A percentile compares a stretch with the other conserved stretches of the same genome.
Conservation (phyloP, 2,888 invertebrate genomes). For the Camponotus fellah region DNA sequence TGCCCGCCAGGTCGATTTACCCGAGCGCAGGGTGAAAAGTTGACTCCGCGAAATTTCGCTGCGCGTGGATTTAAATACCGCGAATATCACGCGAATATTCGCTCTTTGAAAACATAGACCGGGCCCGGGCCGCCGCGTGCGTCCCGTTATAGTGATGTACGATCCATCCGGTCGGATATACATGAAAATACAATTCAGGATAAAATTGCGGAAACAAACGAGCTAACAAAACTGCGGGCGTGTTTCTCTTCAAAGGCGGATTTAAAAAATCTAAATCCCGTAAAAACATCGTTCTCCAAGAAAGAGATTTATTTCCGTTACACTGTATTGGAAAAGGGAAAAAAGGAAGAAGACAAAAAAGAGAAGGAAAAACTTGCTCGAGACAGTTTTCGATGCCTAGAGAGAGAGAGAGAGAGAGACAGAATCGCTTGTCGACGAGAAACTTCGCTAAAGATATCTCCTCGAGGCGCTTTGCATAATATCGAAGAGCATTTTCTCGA, state of each 20-base stretch:
- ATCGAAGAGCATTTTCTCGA: slow-evolving; percentile 46
- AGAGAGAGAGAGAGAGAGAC: not conserved
- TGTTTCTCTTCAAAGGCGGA: slow-evolving; percentile 16
- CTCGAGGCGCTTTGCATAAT: slow-evolving; percentile 49
- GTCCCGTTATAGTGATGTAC: slow-evolving; percentile 36
- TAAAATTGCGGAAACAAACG: slow-evolving; percentile 33
- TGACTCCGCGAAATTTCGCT: slow-evolving; percentile 48
- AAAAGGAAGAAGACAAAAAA: not conserved
- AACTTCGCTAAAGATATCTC: slow-evolving; percentile 36
- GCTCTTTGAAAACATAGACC: slow-evolving; percentile 40
- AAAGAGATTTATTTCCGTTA: slow-evolving; percentile 46
- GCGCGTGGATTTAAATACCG: slow-evolving; percentile 43
- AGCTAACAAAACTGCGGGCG: slow-evolving; percentile 34
- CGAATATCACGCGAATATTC: slow-evolving; percentile 24
- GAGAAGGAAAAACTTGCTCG: not conserved
- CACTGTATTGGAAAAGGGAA: not conserved
- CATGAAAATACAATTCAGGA: slow-evolving; percentile 30
- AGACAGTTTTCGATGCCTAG: slow-evolving; percentile 36
- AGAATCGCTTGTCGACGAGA: slow-evolving; percentile 22
- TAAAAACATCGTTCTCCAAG: slow-evolving; percentile 26
- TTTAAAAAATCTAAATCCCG: slow-evolving; percentile 28
- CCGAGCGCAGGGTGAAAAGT: slow-evolving; percentile 45
- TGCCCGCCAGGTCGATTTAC: slow-evolving; percentile 11
- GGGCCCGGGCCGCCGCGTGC: not conserved
- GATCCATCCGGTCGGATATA: slow-evolving; percentile 6